Conservation (phyloP, 2,888 invertebrate genomes). For the Drosophila macrothrix region DNA sequence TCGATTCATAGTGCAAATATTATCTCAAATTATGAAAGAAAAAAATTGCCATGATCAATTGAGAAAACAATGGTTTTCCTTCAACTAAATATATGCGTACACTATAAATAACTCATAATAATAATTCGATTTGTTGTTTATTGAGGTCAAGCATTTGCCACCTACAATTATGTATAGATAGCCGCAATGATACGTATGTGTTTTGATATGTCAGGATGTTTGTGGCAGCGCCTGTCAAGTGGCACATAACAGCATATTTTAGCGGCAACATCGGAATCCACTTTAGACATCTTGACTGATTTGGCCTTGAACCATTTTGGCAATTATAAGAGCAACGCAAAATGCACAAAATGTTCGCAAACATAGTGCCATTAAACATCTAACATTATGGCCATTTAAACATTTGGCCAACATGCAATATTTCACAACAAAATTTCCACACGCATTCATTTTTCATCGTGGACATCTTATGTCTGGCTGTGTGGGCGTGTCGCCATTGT, state of each 20-base stretch:
- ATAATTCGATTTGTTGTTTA: conserved; percentile 1
- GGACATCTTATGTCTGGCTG: conserved; percentile 36
- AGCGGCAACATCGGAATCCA: conserved; percentile 69
- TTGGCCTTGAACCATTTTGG: conserved; percentile 75
- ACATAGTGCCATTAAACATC: conserved; percentile 32
- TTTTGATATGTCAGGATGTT: conserved; percentile 48
- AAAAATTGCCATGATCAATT: background rate
- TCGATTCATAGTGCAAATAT: too few species aligned
- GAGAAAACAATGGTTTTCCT: background rate
- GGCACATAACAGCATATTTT: conserved; percentile 36
- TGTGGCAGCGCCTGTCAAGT: conserved; percentile 39
- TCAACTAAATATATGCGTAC: background rate
- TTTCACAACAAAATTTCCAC: background rate
- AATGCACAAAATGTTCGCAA: conserved; percentile 30
- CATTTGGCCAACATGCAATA: conserved; percentile 1
- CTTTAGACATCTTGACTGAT: conserved; percentile 49
- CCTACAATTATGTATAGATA: conserved; percentile 8
- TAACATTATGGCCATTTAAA: conserved; percentile 1
- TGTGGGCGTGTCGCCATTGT: conserved; percentile 56
- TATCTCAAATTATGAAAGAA: background rate
- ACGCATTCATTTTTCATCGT: background rate
- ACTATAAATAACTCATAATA: background rate
- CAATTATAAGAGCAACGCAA: conserved; percentile 64
- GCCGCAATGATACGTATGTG: background rate
- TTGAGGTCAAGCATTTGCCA: conserved; percentile 35